These are phyloP conservation scores for Dufourea novaeangliae DNA, from an alignment of 1,140 invertebrate genomes.

Conservation along the genomic window DNA sequence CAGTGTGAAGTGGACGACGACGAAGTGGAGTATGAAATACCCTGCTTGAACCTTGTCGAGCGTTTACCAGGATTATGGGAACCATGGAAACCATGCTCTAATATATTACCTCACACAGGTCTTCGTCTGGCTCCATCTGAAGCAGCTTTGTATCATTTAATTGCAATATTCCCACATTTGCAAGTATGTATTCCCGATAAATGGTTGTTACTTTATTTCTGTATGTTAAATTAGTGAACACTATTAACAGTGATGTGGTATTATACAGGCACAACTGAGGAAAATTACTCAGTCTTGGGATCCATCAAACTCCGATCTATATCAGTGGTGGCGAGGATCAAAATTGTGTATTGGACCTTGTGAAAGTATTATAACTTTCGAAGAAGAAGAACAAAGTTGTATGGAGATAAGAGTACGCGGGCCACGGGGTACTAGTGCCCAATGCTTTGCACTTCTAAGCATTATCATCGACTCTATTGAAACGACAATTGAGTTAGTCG, in stretches of 20 bases:
- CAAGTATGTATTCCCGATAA: slow-evolving; percentile 80
- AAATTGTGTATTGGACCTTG: slow-evolving; percentile 88
- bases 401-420: slow-evolving; percentile 90
- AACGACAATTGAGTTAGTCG: slow-evolving; percentile 85
- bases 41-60: slow-evolving; percentile 89
- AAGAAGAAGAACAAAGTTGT: slow-evolving; percentile 84
- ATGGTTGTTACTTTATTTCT: background rate
- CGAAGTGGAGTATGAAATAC: slow-evolving; percentile 91
- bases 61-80: slow-evolving; percentile 89
- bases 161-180: slow-evolving; percentile 87
- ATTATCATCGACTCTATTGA: slow-evolving; percentile 88
- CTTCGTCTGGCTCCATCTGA: slow-evolving; percentile 84
- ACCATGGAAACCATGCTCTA: slow-evolving; percentile 83
- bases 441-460: slow-evolving; percentile 89
- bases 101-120: slow-evolving; percentile 86
- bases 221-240: too few species aligned
- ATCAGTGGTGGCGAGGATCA: slow-evolving; percentile 91
- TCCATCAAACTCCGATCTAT: slow-evolving; percentile 85
- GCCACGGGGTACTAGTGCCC: slow-evolving; percentile 82
- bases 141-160: slow-evolving; percentile 84
- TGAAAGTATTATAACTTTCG: slow-evolving; percentile 88
- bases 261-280: slow-evolving; percentile 82
- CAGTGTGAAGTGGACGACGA: slow-evolving; percentile 88
- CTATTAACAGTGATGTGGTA: background rate
- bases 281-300: slow-evolving; percentile 83